Evolutionary conservation across 1,140 invertebrate genomes (phyloP).

Genomic region (Zeugodacus cucurbitae): DNA sequence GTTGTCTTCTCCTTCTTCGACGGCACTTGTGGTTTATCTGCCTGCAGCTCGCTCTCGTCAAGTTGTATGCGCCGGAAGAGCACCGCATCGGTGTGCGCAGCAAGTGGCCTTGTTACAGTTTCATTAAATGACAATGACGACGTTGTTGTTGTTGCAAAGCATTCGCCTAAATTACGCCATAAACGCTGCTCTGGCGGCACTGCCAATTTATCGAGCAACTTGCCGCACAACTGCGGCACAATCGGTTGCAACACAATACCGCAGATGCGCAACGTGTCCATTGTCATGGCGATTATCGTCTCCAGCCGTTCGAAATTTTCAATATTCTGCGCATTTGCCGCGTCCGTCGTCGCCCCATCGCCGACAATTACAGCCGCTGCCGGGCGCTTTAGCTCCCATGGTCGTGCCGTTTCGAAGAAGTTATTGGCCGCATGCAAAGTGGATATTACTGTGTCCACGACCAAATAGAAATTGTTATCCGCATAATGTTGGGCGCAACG

Average conservation of each 20-base stretch:
- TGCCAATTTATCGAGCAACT: conserved; percentile 76
- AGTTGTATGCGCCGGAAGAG: conserved; percentile 59
- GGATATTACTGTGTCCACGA: conserved; percentile 80
- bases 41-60: conserved; percentile 17
- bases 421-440: conserved; percentile 82
- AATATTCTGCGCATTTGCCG: background rate
- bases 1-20: background rate
- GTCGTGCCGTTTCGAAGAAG: conserved; percentile 86
- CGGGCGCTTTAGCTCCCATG: conserved; percentile 86
- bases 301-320: conserved; percentile 70
- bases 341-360: background rate
- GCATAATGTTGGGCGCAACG: conserved; percentile 76
- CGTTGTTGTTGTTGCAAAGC: conserved; percentile 45
- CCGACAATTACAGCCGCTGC: background rate
- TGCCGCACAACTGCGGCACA: conserved; percentile 77
- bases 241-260: conserved; percentile 86
- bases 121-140: background rate
- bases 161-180: conserved; percentile 67
- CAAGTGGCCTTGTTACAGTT: background rate
- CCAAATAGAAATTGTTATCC: conserved; percentile 86
- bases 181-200: conserved; percentile 68
- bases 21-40: background rate
- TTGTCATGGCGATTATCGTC: conserved; percentile 80
- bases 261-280: conserved; percentile 85
- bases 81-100: conserved; percentile 50